These are phyloP conservation scores for Diadegma fenestrale DNA, from an alignment of 2,888 invertebrate genomes.

Conservation along the genomic window DNA sequence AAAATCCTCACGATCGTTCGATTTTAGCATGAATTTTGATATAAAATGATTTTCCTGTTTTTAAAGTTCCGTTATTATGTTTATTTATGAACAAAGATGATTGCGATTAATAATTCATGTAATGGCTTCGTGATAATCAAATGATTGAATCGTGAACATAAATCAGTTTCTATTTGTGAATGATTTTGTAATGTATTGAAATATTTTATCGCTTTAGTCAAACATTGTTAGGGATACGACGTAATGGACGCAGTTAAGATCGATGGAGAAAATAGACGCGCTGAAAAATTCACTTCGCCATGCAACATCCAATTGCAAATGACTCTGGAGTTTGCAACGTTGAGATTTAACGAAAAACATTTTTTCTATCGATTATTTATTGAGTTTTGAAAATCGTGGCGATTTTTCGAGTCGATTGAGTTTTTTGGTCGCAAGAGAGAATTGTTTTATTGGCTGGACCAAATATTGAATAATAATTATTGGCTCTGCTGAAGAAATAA, in stretches of 20 bases:
- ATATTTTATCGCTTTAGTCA: conserved; percentile 35
- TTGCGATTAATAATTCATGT: neutral
- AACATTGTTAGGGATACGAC: conserved; percentile 32
- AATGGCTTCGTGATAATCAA: neutral
- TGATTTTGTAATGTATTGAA: conserved; percentile 2
- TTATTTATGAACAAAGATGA: neutral
- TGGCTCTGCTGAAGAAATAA: too few species aligned
- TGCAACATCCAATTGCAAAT: too few species aligned
- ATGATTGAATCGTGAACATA: neutral
- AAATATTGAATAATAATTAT: too few species aligned
- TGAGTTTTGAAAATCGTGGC: too few species aligned
- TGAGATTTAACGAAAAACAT: too few species aligned
- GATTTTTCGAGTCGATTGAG: too few species aligned
- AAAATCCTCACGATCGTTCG: neutral
- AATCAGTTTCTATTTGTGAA: conserved; percentile 4
- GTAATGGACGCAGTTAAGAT: conserved; percentile 22
- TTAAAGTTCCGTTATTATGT: neutral
- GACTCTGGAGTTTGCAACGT: too few species aligned
- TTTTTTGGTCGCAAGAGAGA: too few species aligned
- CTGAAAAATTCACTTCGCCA: conserved; percentile 21
- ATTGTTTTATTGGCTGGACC: too few species aligned
- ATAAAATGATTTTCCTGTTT: neutral
- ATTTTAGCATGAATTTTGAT: neutral
- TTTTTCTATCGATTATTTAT: too few species aligned
- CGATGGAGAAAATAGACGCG: conserved; percentile 39